These are phyloP conservation scores for Cheilosia vernalis DNA, from an alignment of 2,888 invertebrate species.

Conservation along the genomic window DNA sequence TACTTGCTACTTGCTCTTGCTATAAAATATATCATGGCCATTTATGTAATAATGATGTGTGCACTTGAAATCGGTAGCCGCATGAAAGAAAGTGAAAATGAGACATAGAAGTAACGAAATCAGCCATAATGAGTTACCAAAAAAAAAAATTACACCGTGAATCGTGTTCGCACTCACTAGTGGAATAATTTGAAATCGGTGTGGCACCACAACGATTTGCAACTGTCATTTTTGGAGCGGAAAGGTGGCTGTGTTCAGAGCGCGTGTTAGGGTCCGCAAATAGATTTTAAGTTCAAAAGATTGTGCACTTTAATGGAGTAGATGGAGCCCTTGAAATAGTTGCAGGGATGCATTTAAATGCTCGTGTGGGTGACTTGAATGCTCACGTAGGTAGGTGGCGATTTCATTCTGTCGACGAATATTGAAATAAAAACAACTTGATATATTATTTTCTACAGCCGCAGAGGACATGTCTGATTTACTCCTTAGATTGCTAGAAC, in stretches of 20 bases:
- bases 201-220: background rate
- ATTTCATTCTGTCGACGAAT: too few species aligned
- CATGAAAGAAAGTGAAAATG: constrained; percentile 23
- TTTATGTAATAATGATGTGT: constrained; percentile 25
- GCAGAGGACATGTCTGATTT: too few species aligned
- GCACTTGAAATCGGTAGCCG: constrained; percentile 19
- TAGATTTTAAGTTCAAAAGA: too few species aligned
- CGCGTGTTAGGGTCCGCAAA: background rate
- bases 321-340: too few species aligned
- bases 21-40: background rate
- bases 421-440: too few species aligned
- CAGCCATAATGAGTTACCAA: constrained; percentile 14
- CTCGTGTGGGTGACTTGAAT: too few species aligned
- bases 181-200: background rate
- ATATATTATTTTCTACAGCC: too few species aligned
- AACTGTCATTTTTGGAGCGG: background rate
- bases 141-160: background rate
- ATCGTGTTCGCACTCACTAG: constrained; percentile 3
- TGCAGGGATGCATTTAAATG: too few species aligned
- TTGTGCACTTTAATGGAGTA: too few species aligned
- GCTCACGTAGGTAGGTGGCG: too few species aligned
- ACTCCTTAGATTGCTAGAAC: too few species aligned
- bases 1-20: background rate
- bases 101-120: constrained; percentile 5
- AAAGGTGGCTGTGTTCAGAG: background rate